Conservation (phyloP, 2,888 invertebrate species). For the Chrysotoxum bicinctum region DNA sequence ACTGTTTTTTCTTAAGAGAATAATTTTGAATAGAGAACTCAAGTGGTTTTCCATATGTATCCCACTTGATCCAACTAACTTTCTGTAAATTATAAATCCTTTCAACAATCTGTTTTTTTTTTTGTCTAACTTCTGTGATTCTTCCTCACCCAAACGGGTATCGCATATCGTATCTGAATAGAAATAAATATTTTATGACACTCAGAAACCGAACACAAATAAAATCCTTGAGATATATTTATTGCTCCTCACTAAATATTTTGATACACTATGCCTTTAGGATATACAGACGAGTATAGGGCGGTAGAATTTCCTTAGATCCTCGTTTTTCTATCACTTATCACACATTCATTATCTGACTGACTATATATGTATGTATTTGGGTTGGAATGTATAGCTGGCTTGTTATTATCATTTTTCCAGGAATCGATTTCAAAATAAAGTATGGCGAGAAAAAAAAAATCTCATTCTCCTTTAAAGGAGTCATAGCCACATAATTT, state of each 20-base stretch:
- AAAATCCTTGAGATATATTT: slow-evolving; percentile 44
- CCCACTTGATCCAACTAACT: slow-evolving; percentile 29
- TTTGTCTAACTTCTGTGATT: slow-evolving; percentile 7
- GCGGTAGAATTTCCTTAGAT: slow-evolving; percentile 62
- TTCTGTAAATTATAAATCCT: slow-evolving; percentile 16
- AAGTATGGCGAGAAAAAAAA: slow-evolving; percentile 13
- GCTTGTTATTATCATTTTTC: slow-evolving; percentile 49
- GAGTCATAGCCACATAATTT: slow-evolving; percentile 9
- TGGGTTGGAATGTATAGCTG: slow-evolving; percentile 25
- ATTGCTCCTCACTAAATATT: slow-evolving; percentile 21
- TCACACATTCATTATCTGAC: slow-evolving; percentile 52
- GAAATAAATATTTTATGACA: slow-evolving; percentile 35
- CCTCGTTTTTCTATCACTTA: slow-evolving; percentile 48
- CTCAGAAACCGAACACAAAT: slow-evolving; percentile 36
- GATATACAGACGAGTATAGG: background rate
- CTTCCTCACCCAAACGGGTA: slow-evolving; percentile 1
- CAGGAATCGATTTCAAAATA: slow-evolving; percentile 40
- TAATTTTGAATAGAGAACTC: background rate
- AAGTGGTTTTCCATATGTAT: slow-evolving; percentile 26
- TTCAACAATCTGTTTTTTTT: slow-evolving; percentile 20
- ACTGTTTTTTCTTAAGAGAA: background rate
- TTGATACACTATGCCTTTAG: background rate
- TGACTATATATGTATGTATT: slow-evolving; percentile 1
- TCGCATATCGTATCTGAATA: slow-evolving; percentile 2
- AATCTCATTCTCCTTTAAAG: background rate